phyloP scores from a whole-genome alignment of 1,140 invertebrate species.

The Nymphalis io region DNA sequence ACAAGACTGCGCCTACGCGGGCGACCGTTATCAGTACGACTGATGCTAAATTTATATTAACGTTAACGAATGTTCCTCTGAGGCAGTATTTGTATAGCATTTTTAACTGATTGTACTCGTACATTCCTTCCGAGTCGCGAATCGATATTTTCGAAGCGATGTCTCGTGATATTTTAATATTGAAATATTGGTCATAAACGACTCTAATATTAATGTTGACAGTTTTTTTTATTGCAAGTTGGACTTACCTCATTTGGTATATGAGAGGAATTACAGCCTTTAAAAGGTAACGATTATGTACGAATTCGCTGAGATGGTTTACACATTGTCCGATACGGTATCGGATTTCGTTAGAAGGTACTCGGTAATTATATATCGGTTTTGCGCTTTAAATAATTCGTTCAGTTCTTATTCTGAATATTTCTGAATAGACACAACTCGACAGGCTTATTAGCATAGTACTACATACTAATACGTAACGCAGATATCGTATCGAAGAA shows the following conservation, averaged over 20 bases:
- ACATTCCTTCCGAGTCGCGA: constrained; percentile 36
- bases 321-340: constrained; percentile 1
- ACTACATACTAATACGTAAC: too few species aligned
- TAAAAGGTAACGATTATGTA: constrained; percentile 28
- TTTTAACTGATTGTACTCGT: constrained; percentile 16
- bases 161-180: constrained; percentile 48
- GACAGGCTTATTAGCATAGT: too few species aligned
- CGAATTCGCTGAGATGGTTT: not conserved
- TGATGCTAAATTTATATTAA: constrained; percentile 23
- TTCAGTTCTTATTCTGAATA: too few species aligned
- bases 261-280: constrained; percentile 48
- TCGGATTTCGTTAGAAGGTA: not conserved
- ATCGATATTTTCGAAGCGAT: constrained; percentile 18
- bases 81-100: constrained; percentile 33
- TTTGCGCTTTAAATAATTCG: too few species aligned
- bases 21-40: not conserved
- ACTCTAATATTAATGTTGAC: constrained; percentile 38
- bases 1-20: not conserved
- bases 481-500: not conserved
- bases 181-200: constrained; percentile 32
- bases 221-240: constrained; percentile 50
- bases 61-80: constrained; percentile 21
- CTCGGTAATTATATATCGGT: not conserved
- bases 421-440: too few species aligned
- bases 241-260: constrained; percentile 54